phyloP scores from a whole-genome alignment of 2,888 invertebrate species.

The Drosophila melanosoma region DNA sequence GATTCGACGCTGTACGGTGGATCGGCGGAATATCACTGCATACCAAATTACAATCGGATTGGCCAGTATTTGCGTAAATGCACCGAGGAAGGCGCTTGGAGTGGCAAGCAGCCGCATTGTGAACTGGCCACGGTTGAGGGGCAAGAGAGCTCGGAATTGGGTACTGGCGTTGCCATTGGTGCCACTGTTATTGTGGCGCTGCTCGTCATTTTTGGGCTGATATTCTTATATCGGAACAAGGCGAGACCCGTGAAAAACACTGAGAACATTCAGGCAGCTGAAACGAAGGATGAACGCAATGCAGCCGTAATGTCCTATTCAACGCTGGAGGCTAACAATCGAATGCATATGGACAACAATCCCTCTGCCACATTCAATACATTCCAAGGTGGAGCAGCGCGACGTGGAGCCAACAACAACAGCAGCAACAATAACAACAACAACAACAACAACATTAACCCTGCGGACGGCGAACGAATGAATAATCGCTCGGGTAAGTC shows the following conservation, averaged over 20 bases:
- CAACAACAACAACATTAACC: conserved; percentile 12
- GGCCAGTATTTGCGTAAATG: conserved; percentile 94
- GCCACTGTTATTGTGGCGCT: conserved; percentile 93
- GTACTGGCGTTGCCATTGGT: conserved; percentile 93
- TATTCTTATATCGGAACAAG: conserved; percentile 93
- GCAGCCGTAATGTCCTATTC: conserved; percentile 96
- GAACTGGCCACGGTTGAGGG: conserved; percentile 90
- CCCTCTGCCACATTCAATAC: conserved; percentile 85
- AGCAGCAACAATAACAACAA: conserved; percentile 3
- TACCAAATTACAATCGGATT: conserved; percentile 92
- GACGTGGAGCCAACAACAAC: conserved; percentile 31
- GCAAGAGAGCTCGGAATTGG: conserved; percentile 90
- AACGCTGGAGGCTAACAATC: conserved; percentile 89
- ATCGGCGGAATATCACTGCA: conserved; percentile 94
- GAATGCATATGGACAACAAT: conserved; percentile 81
- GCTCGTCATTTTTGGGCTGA: conserved; percentile 91
- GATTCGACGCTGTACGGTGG: conserved; percentile 93
- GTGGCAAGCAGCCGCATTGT: conserved; percentile 94
- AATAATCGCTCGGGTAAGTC: conserved; percentile 61
- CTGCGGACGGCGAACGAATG: conserved; percentile 32
- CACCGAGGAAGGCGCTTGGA: conserved; percentile 93
- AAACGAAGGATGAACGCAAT: conserved; percentile 93
- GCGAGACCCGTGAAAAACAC: conserved; percentile 95
- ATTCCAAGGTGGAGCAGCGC: conserved; percentile 75
- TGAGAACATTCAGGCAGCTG: conserved; percentile 94